Evolutionary conservation across 2,113 vertebrate species (phyloP), one percentile per base, ranked within the genome.

Genomic region (Opisthocomus hoazin): DNA sequence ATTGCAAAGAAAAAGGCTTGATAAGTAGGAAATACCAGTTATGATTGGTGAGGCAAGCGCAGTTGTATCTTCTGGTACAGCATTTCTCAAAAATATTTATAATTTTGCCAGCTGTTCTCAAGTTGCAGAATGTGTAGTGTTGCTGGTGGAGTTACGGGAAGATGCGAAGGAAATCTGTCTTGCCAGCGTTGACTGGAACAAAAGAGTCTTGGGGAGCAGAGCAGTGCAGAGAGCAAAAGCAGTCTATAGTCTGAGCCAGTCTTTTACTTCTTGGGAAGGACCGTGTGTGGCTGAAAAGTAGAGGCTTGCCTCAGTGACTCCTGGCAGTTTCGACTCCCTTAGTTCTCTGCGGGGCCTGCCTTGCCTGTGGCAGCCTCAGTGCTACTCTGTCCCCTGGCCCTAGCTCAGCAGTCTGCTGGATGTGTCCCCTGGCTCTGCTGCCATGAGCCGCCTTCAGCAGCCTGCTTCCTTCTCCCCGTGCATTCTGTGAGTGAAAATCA

Each of bases 401-500:
- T 84, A 11, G 24, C 22, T 80, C 57, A 60, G 66, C 75, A 36
- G 3, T 27, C 14, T 88, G 21, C 36, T 90, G 64, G 11, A 14
- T 77, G 39, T 34, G 21, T 51, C 32, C 53, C 13, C 6, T 34
- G 64, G 24, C 29, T 58, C 15, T 70, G 87, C n/a, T 71, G 14
- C 39, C 13, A 4, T 1, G 27, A 87, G 15, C 77, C 27, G 15
- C 77, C 27, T 68, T 58, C 29, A 77, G 32, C 24, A 68, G 1
- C 2, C 0, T 17, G 11, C 37, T 39, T 84, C 17, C 48, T 79
- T 74, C n/a, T 71, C 1, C 43, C 2, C n/a, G 0, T 24, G 5
- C 23, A 5, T 73, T 58, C 48, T 77, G 26, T 81, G 50, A 60
- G 11, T 54, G 10, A 30, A 93, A 69, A 39, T 73, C 48, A 3